Percentiles rank a stretch among this genome's conserved stretches.
These are phyloP conservation scores for Meteorus sp. DNA, from an alignment of 1,140 invertebrate genomes.

Conservation along the genomic window DNA sequence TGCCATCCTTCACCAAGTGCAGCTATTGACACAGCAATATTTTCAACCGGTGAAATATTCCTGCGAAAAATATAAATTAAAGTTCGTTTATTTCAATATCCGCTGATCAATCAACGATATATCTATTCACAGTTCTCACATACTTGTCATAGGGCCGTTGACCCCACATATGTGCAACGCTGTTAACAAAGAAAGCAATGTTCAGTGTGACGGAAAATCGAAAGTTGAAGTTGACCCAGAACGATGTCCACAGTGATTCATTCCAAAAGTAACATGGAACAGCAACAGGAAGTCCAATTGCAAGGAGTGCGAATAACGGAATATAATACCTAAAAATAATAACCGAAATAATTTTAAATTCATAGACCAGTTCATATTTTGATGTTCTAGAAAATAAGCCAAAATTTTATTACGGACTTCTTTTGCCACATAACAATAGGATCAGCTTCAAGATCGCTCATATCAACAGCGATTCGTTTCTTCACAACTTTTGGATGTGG, in stretches of 20 bases:
- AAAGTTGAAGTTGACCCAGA: conserved; percentile 81
- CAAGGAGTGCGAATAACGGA: conserved; percentile 76
- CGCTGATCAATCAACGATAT: too few relatives aligned
- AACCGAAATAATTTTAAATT: conserved; percentile 29
- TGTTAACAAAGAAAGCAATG: conserved; percentile 92
- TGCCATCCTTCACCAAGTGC: conserved; percentile 88
- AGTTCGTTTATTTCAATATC: not conserved
- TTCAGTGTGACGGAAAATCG: conserved; percentile 84
- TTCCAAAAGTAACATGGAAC: conserved; percentile 84
- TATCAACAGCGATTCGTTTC: conserved; percentile 76
- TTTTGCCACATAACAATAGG: conserved; percentile 85
- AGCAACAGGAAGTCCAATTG: conserved; percentile 73
- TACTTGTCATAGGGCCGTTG: conserved; percentile 88
- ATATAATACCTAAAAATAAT: conserved; percentile 66
- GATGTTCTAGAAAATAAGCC: conserved; percentile 8
- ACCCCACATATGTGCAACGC: conserved; percentile 88
- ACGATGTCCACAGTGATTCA: conserved; percentile 76
- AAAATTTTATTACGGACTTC: conserved; percentile 57
- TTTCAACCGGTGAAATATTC: conserved; percentile 74
- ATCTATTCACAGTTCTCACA: too few relatives aligned
- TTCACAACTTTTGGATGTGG: conserved; percentile 77
- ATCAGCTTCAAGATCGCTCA: conserved; percentile 83
- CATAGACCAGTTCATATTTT: not conserved
- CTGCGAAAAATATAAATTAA: conserved; percentile 50
- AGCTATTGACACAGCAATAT: conserved; percentile 68